These are phyloP conservation scores for Clepsis dumicolana DNA, from an alignment of 2,888 invertebrate genomes.

Conservation along the genomic window DNA sequence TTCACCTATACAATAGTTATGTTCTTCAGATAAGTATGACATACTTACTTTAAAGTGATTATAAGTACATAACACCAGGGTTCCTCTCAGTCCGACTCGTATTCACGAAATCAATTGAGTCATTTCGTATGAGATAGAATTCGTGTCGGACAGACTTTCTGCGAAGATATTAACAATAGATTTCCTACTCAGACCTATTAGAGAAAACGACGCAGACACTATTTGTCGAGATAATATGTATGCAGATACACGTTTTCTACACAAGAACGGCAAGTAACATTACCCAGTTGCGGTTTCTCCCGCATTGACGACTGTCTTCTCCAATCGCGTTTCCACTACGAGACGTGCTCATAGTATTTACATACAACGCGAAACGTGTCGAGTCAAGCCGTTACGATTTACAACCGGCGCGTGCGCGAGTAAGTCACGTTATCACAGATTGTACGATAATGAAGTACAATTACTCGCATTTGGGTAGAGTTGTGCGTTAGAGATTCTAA, in stretches of 20 bases:
- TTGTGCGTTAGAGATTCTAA: not conserved
- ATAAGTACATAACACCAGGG: not conserved
- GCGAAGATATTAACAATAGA: not conserved
- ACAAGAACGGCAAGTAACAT: conserved; percentile 50
- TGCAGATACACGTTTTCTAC: conserved; percentile 48
- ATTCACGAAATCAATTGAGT: not conserved
- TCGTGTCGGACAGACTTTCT: not conserved
- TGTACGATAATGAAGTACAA: conserved; percentile 10
- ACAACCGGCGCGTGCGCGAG: conserved; percentile 44
- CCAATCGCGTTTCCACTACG: conserved; percentile 59
- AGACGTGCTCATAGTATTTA: conserved; percentile 47
- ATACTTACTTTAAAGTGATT: not conserved
- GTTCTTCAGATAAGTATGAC: not conserved
- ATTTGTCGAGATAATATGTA: conserved; percentile 30
- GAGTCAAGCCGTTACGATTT: conserved; percentile 34
- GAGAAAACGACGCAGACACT: conserved; percentile 23
- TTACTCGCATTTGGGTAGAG: conserved; percentile 15
- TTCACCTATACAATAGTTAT: not conserved
- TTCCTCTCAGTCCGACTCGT: not conserved
- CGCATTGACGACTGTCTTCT: conserved; percentile 53
- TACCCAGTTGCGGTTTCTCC: conserved; percentile 60
- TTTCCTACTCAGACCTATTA: not conserved
- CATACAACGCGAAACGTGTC: conserved; percentile 44
- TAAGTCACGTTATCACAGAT: conserved; percentile 40
- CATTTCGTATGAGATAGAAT: not conserved